A percentile compares a stretch with the other conserved stretches of the same genome.
Conservation (phyloP, 2,888 invertebrate species). For the Agrochola lota region DNA sequence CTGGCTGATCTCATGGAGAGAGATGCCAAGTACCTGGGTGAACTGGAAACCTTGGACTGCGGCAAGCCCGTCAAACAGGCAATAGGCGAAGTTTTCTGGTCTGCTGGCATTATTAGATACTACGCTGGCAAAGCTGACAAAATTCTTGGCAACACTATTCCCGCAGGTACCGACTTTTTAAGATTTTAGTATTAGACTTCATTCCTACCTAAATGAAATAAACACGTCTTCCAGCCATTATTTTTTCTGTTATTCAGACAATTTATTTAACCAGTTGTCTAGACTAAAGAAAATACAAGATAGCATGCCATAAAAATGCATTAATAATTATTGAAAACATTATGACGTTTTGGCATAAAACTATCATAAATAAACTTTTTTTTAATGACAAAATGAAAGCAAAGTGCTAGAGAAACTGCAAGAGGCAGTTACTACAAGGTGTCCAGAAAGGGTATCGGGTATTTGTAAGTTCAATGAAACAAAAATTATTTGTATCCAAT, state of each 20-base stretch:
- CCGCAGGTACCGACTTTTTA: constrained; percentile 83
- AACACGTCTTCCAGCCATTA: neutral
- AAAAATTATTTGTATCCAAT: no score
- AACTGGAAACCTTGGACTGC: constrained; percentile 97
- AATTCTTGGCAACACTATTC: constrained; percentile 94
- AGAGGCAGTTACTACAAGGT: neutral
- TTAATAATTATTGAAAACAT: neutral
- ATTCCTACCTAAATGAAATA: neutral
- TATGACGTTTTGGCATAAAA: neutral
- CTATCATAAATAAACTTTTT: neutral
- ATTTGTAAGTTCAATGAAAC: no score
- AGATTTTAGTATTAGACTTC: no score
- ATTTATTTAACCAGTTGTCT: neutral
- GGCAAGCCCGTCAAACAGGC: constrained; percentile 96
- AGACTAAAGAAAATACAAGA: neutral
- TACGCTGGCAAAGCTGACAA: constrained; percentile 98
- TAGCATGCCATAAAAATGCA: neutral
- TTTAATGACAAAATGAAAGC: neutral
- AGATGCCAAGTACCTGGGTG: constrained; percentile 93
- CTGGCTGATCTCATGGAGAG: constrained; percentile 94
- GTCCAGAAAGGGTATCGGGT: no score
- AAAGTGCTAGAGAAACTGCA: neutral
- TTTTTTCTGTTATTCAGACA: neutral
- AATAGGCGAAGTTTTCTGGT: constrained; percentile 91
- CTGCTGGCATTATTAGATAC: constrained; percentile 93